Conservation (phyloP, 2,888 invertebrate species). For the Melinaea menophilus region DNA sequence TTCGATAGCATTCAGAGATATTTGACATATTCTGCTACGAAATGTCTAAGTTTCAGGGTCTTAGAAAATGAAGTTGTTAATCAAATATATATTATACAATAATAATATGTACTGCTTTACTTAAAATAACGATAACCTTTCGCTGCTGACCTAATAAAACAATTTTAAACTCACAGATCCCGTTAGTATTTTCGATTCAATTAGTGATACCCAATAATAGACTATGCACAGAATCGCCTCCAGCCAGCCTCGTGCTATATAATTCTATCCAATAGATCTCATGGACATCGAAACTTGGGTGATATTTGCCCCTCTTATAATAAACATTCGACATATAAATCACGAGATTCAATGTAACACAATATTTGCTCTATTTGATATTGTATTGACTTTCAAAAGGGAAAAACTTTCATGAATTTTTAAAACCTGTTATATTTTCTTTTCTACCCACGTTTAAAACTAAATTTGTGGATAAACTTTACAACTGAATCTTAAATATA, state of each 20-base stretch:
- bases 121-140: no score
- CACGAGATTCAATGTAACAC: constrained; percentile 16
- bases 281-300: constrained; percentile 34
- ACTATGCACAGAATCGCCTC: constrained; percentile 16
- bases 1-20: no score
- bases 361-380: constrained; percentile 16
- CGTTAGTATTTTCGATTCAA: constrained; percentile 7
- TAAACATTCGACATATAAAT: constrained; percentile 26
- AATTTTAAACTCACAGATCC: neutral
- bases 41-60: no score
- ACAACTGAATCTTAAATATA: neutral
- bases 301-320: constrained; percentile 33
- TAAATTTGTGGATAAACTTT: neutral
- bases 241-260: constrained; percentile 29
- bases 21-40: no score
- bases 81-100: no score
- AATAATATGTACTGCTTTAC: no score
- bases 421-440: constrained; percentile 9
- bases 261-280: constrained; percentile 37
- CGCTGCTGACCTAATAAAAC: neutral
- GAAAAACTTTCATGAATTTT: constrained; percentile 3
- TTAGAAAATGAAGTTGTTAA: no score
- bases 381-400: constrained; percentile 10
- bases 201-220: constrained; percentile 22
- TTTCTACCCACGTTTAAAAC: neutral